phyloP scores from a whole-genome alignment of 2,113 vertebrate species.

The Leptobrachium ailaonicum region DNA sequence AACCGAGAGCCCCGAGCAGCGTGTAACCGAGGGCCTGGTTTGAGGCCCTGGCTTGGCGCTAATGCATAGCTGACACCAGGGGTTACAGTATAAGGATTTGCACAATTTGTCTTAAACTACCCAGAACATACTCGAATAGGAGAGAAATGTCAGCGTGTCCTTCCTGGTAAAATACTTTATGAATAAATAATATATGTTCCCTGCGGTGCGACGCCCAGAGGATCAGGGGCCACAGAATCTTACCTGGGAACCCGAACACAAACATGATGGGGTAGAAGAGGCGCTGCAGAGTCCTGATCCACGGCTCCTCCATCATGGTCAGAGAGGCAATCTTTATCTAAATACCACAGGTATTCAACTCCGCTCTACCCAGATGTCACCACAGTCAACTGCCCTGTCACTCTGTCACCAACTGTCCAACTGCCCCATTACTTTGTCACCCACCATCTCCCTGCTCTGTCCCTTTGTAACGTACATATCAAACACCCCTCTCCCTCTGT shows the following conservation, averaged over 20 bases:
- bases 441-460: background rate
- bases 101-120: too few species aligned
- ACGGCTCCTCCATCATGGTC: slow-evolving; percentile 18
- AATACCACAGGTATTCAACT: background rate
- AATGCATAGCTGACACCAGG: too few species aligned
- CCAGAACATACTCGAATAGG: too few species aligned
- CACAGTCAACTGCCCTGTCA: background rate
- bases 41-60: too few species aligned
- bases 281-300: slow-evolving; percentile 34
- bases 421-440: background rate
- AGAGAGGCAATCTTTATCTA: background rate
- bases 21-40: too few species aligned
- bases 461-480: too few species aligned
- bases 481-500: too few species aligned
- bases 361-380: background rate
- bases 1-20: too few species aligned
- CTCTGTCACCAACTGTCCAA: background rate
- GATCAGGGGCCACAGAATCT: slow-evolving; percentile 1
- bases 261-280: slow-evolving; percentile 45
- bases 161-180: too few species aligned
- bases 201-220: background rate
- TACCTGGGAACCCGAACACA: slow-evolving; percentile 32
- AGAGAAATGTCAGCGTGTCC: too few species aligned
- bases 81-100: too few species aligned
- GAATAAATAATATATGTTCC: too few species aligned